These are phyloP conservation scores for Trigoniulus corallinus DNA, from an alignment of 1,140 invertebrate species.

Conservation along the genomic window DNA sequence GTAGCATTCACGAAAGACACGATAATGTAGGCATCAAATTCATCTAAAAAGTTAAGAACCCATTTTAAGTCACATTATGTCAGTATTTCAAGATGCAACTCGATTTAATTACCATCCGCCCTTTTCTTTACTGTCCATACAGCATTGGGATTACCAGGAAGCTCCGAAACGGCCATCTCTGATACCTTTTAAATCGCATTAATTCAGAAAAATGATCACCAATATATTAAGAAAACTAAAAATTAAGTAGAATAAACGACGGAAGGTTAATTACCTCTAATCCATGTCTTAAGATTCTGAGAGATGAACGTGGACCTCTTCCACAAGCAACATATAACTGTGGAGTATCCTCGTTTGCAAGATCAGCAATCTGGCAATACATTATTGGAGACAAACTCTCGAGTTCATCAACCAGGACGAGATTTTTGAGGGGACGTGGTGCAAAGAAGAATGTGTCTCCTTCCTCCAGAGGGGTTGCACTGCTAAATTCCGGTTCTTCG, in stretches of 20 bases:
- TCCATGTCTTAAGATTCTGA: constrained; percentile 88
- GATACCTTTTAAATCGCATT: constrained; percentile 38
- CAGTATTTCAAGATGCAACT: constrained; percentile 22
- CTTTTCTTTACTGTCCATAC: constrained; percentile 98
- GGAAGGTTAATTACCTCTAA: constrained; percentile 43
- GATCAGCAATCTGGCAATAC: constrained; percentile 52
- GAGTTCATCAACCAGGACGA: constrained; percentile 95
- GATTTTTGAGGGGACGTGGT: constrained; percentile 79
- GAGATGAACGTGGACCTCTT: constrained; percentile 75
- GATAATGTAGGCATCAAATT: constrained; percentile 99
- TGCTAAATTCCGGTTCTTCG: constrained; percentile 97
- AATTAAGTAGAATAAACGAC: neutral
- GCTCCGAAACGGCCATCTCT: constrained; percentile 98
- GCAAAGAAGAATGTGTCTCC: constrained; percentile 99
- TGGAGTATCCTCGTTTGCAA: constrained; percentile 94
- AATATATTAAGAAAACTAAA: neutral
- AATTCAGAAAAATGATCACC: too few species aligned
- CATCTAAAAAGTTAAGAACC: constrained; percentile 61
- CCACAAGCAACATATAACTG: constrained; percentile 95
- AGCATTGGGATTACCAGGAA: constrained; percentile 97
- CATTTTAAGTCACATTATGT: neutral
- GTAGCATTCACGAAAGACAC: constrained; percentile 99
- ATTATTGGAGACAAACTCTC: constrained; percentile 93
- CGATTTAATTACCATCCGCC: too few species aligned
- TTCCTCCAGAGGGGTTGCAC: constrained; percentile 93